phyloP scores from a whole-genome alignment of 2,888 invertebrate species.

The Panopea generosa region DNA sequence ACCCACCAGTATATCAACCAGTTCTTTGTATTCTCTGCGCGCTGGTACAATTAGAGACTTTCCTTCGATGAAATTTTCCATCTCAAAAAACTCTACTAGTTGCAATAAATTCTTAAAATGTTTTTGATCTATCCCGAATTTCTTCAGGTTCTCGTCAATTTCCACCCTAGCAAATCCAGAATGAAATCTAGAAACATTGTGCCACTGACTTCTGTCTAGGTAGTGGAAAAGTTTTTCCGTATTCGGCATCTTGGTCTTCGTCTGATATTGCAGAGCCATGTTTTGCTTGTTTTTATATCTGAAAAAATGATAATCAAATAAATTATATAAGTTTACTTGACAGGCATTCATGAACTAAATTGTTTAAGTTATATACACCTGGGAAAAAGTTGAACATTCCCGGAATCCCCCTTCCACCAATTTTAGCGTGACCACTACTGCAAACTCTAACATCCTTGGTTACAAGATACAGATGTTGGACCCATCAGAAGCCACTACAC shows the following conservation, averaged over 20 bases:
- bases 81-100: slow-evolving; percentile 45
- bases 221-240: slow-evolving; percentile 47
- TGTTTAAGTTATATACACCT: too few relatives aligned
- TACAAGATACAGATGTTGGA: too few relatives aligned
- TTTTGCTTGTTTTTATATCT: too few relatives aligned
- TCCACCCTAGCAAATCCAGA: slow-evolving; percentile 51
- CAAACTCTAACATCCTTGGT: too few relatives aligned
- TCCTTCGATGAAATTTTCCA: slow-evolving; percentile 45
- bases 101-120: slow-evolving; percentile 21
- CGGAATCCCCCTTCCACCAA: too few relatives aligned
- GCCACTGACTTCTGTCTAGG: slow-evolving; percentile 48
- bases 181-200: slow-evolving; percentile 47
- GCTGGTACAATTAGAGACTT: slow-evolving; percentile 29
- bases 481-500: too few relatives aligned
- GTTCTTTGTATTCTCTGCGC: slow-evolving; percentile 22
- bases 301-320: too few relatives aligned
- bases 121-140: slow-evolving; percentile 35
- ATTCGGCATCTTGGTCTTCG: slow-evolving; percentile 29
- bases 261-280: too few relatives aligned
- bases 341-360: too few relatives aligned
- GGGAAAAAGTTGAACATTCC: too few relatives aligned
- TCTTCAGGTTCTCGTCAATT: slow-evolving; percentile 19
- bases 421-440: too few relatives aligned
- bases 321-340: too few relatives aligned
- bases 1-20: slow-evolving; percentile 18